These are phyloP conservation scores for Hypena proboscidalis DNA, from an alignment of 2,888 invertebrate species.

Conservation along the genomic window DNA sequence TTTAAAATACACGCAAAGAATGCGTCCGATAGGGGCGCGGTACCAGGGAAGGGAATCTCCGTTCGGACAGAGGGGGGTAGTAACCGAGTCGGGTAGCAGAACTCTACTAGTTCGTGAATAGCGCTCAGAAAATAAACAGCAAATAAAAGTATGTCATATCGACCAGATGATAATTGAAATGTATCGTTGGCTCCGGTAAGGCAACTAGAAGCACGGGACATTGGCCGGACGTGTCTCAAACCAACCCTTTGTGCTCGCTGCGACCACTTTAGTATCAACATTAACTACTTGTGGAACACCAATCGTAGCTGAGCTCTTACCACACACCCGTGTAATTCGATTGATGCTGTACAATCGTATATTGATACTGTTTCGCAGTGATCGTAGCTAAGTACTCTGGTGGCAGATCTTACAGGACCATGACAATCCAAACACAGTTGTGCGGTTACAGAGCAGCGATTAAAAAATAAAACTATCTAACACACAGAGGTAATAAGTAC, in stretches of 20 bases:
- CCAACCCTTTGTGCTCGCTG: slow-evolving; percentile 70
- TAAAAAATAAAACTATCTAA: slow-evolving; percentile 67
- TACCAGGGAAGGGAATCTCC: slow-evolving; percentile 39
- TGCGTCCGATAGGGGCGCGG: slow-evolving; percentile 47
- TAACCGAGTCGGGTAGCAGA: slow-evolving; percentile 47
- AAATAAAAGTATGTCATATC: slow-evolving; percentile 63
- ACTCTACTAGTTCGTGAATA: slow-evolving; percentile 63
- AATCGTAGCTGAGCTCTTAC: slow-evolving; percentile 54
- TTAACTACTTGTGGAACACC: slow-evolving; percentile 69
- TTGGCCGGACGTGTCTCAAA: slow-evolving; percentile 63
- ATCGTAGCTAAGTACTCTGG: slow-evolving; percentile 1
- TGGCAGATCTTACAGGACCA: neutral
- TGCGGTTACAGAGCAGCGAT: slow-evolving; percentile 57
- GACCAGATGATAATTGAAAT: slow-evolving; percentile 55
- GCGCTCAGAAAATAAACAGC: slow-evolving; percentile 69
- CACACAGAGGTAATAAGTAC: slow-evolving; percentile 67
- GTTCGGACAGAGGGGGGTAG: slow-evolving; percentile 28
- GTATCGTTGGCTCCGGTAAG: slow-evolving; percentile 64
- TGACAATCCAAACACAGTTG: slow-evolving; percentile 52
- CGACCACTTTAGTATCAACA: slow-evolving; percentile 62
- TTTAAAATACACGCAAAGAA: slow-evolving; percentile 59
- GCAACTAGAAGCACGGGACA: slow-evolving; percentile 84
- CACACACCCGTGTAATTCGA: slow-evolving; percentile 54
- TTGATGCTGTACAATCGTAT: slow-evolving; percentile 53
- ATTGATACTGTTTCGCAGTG: neutral